Evolutionary conservation across 2,888 invertebrate species (phyloP), one percentile per base, ranked within the genome.

Genomic region (Rhagonycha fulva): DNA sequence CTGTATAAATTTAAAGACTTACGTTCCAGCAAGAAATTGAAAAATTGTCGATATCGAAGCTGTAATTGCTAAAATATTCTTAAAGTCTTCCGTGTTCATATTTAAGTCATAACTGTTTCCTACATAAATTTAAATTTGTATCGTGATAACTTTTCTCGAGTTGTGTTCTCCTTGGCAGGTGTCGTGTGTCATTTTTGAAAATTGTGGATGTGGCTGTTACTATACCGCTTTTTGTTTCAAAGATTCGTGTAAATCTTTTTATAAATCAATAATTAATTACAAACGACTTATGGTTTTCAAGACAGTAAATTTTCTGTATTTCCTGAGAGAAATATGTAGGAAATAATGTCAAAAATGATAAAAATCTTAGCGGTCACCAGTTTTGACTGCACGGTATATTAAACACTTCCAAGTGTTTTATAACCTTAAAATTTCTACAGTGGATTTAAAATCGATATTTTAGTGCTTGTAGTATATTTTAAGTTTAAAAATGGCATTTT

Each of bases 1-100:
- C 75, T 14, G 19, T 70, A 26, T 69, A 14, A 67, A 66, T 71
- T 72, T 72, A 76, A 72, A 47, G 78, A 92, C 94, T 92, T 91
- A 96, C 96, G 92, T 91, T 89, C 96, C 96, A 76, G 96, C 94
- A 82, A 96, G 89, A 90, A 95, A 96, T 85, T 96, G 95, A 77
- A 95, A 88, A 81, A 96, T 91, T 14, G 96, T 96, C 79, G 94
- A 93, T 77, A 93, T 88, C 68, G 95, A 94, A 60, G 96, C 96
- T 63, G 92, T 88, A 4, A 88, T 84, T 9, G 90, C 90, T 70
- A 91, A 84, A 72, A 88, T 78, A 72, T 89, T 88, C 84, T 89
- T 90, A 75, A 88, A 87, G 62, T 85, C 85, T 75, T 82, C 82
- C 71, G 86, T 83, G 79, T 84, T 84, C 89, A 89, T 89, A 69